Percentiles rank a stretch among this genome's conserved stretches.
These are phyloP conservation scores for Nasonia giraulti DNA, from an alignment of 1,140 invertebrate species.

Conservation along the genomic window DNA sequence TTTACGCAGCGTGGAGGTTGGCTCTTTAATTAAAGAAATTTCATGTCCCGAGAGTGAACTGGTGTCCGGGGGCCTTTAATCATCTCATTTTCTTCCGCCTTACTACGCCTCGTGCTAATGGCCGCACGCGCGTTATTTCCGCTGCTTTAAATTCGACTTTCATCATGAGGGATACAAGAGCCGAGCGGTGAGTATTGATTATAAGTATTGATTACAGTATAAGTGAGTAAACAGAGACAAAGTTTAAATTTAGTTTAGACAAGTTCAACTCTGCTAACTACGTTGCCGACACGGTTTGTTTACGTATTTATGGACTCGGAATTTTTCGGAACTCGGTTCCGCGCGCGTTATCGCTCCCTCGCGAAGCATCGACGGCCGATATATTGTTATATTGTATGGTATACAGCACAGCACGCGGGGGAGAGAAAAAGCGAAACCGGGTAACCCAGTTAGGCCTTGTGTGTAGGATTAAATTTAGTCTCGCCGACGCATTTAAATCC, in stretches of 20 bases:
- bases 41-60: not conserved
- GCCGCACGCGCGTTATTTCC: not conserved
- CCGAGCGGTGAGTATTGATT: no score
- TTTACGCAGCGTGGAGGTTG: not conserved
- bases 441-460: slow-evolving; percentile 31
- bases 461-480: slow-evolving; percentile 21
- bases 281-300: not conserved
- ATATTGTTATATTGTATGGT: not conserved
- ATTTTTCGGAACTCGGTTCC: not conserved
- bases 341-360: no score
- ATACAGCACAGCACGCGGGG: not conserved
- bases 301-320: not conserved
- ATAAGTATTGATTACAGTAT: no score
- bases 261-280: not conserved
- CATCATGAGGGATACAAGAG: not conserved
- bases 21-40: slow-evolving; percentile 1
- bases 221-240: not conserved
- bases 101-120: not conserved
- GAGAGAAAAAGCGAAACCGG: slow-evolving; percentile 26
- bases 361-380: not conserved
- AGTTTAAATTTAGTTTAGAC: slow-evolving; percentile 1
- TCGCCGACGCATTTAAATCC: slow-evolving; percentile 36
- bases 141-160: not conserved
- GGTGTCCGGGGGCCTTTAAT: not conserved
- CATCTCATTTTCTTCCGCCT: not conserved